Percentiles rank a stretch among this genome's conserved stretches.
Conservation (phyloP, 2,113 vertebrate genomes). For the Syngnathus floridae region DNA sequence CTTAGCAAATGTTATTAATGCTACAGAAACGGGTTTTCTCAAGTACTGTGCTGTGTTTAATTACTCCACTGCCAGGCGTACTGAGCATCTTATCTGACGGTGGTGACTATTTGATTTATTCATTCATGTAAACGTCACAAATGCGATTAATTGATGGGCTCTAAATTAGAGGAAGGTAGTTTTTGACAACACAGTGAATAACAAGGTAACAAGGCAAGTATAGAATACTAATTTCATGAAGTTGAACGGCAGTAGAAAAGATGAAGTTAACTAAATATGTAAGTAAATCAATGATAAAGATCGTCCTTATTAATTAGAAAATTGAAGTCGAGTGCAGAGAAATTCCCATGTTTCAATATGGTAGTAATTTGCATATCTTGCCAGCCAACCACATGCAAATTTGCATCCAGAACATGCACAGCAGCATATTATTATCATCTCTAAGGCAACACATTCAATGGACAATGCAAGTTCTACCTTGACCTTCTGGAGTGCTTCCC, state of each 20-base stretch:
- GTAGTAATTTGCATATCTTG: not conserved
- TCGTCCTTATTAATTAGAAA: not conserved
- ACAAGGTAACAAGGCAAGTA: not conserved
- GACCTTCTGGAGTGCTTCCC: constrained; percentile 27
- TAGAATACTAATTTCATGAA: not conserved
- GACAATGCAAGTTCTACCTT: constrained; percentile 24
- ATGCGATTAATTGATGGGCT: too few species aligned
- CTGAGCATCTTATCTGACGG: too few species aligned
- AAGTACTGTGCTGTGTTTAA: too few species aligned
- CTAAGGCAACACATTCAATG: constrained; percentile 19
- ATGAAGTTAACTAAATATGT: not conserved
- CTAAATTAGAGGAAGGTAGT: too few species aligned
- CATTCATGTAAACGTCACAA: too few species aligned
- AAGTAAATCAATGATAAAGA: not conserved
- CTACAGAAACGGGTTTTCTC: too few species aligned
- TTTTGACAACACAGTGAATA: too few species aligned
- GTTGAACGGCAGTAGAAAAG: not conserved
- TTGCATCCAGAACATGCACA: not conserved
- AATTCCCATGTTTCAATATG: not conserved
- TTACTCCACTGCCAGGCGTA: too few species aligned
- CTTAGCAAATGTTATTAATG: too few species aligned
- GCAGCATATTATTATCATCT: not conserved
- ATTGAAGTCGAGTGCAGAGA: not conserved
- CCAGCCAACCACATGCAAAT: not conserved
- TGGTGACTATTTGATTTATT: too few species aligned